phyloP scores from a whole-genome alignment of 1,140 invertebrate species.

The Lasioglossum baleicum region DNA sequence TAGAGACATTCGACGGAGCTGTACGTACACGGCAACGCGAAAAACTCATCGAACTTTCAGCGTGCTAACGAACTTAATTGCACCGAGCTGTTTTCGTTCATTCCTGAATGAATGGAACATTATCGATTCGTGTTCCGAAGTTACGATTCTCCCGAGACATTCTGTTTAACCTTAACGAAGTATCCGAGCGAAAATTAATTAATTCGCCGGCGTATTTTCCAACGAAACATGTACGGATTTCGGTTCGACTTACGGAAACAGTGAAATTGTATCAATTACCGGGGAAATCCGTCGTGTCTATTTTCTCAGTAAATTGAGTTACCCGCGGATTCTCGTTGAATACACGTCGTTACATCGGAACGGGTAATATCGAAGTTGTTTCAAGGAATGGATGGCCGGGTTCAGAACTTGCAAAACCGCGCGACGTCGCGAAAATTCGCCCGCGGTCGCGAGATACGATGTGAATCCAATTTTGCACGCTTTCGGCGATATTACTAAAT shows the following conservation, averaged over 20 bases:
- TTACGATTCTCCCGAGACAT: not conserved
- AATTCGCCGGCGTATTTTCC: not conserved
- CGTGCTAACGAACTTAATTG: too few species aligned
- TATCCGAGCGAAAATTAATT: not conserved
- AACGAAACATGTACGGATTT: not conserved
- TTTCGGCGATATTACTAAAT: too few species aligned
- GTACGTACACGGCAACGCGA: too few species aligned
- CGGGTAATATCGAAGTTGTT: too few species aligned
- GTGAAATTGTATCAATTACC: slow-evolving; percentile 10
- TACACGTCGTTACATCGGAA: too few species aligned
- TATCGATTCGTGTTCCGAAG: not conserved
- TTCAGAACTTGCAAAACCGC: too few species aligned
- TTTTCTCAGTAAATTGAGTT: slow-evolving; percentile 17
- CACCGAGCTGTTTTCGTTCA: too few species aligned
- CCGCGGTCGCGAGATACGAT: too few species aligned
- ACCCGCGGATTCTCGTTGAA: not conserved
- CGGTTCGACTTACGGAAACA: not conserved
- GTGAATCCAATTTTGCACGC: too few species aligned
- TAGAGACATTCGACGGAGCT: not conserved
- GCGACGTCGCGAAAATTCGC: too few species aligned
- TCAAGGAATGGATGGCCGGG: too few species aligned
- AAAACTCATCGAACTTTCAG: too few species aligned
- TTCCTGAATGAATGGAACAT: not conserved
- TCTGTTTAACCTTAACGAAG: not conserved
- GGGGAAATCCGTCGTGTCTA: not conserved